These are phyloP conservation scores for Melikaiella ostensackeni DNA, from an alignment of 2,888 invertebrate species.

Conservation along the genomic window DNA sequence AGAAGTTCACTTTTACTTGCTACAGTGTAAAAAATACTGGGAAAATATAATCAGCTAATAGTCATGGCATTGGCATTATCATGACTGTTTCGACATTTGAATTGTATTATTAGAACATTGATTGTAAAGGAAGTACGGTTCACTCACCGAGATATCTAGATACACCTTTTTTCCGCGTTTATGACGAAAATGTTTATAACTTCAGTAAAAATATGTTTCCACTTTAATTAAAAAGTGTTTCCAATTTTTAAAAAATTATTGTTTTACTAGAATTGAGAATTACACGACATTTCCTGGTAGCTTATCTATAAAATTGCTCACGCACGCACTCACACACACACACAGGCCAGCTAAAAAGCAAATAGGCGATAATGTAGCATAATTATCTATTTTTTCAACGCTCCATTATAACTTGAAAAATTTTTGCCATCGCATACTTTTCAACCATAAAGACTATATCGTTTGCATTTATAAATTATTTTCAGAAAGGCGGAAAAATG, in stretches of 20 bases:
- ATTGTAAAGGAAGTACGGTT: not conserved
- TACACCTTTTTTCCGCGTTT: not conserved
- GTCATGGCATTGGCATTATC: not conserved
- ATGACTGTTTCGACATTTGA: not conserved
- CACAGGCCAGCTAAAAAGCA: not conserved
- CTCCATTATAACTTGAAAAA: not conserved
- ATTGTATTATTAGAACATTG: slow-evolving; percentile 1
- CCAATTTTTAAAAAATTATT: not conserved
- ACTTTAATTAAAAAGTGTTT: not conserved
- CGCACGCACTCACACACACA: not conserved
- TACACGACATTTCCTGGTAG: not conserved
- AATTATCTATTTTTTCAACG: not conserved
- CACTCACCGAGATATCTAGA: not conserved
- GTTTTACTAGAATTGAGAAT: not conserved
- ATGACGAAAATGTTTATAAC: not conserved
- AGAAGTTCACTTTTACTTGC: not conserved
- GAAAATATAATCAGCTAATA: not conserved
- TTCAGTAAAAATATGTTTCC: not conserved
- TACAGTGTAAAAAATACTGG: not conserved
- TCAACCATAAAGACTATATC: not conserved
- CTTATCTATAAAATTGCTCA: not conserved
- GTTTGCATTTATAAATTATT: slow-evolving; percentile 48
- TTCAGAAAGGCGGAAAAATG: slow-evolving; percentile 78
- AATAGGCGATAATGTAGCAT: not conserved
- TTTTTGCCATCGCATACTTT: not conserved